Evolutionary conservation across 1,140 invertebrate species (phyloP), one percentile per base, ranked within the genome.

Genomic region (Leguminivora glycinivorella): DNA sequence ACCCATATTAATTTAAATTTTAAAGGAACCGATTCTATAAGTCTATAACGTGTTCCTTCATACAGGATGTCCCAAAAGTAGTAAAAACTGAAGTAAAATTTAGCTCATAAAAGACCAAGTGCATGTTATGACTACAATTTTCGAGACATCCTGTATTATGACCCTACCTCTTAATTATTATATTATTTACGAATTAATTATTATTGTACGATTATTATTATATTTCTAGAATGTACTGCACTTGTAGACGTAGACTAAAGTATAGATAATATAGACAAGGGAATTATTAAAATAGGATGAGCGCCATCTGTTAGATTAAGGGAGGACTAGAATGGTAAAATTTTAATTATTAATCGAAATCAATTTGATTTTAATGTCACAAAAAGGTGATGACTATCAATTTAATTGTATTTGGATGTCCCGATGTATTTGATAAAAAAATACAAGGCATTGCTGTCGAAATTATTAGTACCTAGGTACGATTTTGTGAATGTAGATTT

Each of bases 151-250:
- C 17, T 22, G 47, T 52, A 52, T 52, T 47, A 52, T 22, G 1
- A 52, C 1, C 47, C 47, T 52, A 52, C 47, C 47, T 52, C 47
- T 52, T 22, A 52, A 52, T 52, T 22, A 52, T 22, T 19, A 31
- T 63, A 60, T 63, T 19, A 34, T 63, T 63, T 63, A 63, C 12
- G 6, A 17, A 52, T 52, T 52, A 52, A 52, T n/a, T 52, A 52
- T 52, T 52, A 52, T 34, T 38, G 10, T 52, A 52, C 47, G 19
- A 34, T n/a, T 63, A 63, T 63, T 63, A 34, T 52, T 52, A 52
- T 52, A 19, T 60, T 60, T 60, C 10, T 60, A 63, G n/a, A 29
- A 63, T 17, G 25, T 63, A 63, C 58, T 63, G 58, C 58, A 63
- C 58, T 31, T 29, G 26, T 63, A 63, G 58, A 5, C 24, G 22